These are phyloP conservation scores for Saxidomus purpurata DNA, from an alignment of 1,140 invertebrate genomes.

Conservation along the genomic window DNA sequence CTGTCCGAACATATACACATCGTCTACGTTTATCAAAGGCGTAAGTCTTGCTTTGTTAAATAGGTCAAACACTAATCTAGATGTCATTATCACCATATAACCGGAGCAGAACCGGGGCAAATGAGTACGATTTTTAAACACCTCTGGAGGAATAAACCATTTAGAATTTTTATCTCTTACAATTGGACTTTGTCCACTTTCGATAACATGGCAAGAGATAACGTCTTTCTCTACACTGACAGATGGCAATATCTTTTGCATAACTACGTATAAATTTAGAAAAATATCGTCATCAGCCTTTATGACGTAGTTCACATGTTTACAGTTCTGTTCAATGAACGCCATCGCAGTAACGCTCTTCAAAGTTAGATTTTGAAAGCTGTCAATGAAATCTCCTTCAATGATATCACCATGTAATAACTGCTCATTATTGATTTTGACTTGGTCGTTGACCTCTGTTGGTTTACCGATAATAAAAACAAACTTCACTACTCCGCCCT, in stretches of 20 bases:
- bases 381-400: conserved; percentile 80
- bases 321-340: conserved; percentile 91
- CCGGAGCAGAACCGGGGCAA: conserved; percentile 86
- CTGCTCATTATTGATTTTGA: conserved; percentile 73
- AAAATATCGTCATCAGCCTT: conserved; percentile 97
- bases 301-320: conserved; percentile 90
- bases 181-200: conserved; percentile 67
- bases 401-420: conserved; percentile 82
- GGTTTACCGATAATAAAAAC: conserved; percentile 91
- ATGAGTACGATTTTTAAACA: conserved; percentile 79
- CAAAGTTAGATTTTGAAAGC: conserved; percentile 77
- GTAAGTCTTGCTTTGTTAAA: conserved; percentile 77
- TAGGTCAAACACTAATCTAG: conserved; percentile 81
- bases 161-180: conserved; percentile 82
- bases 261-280: conserved; percentile 87
- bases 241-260: conserved; percentile 73
- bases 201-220: conserved; percentile 71
- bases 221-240: conserved; percentile 45
- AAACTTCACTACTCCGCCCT: conserved; percentile 66
- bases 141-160: conserved; percentile 83
- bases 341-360: conserved; percentile 93
- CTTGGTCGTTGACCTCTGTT: conserved; percentile 74
- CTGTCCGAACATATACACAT: conserved; percentile 85
- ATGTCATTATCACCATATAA: conserved; percentile 85
- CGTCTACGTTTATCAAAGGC: conserved; percentile 84